Percentiles rank a stretch among this genome's conserved stretches.
Conservation (phyloP, 2,113 vertebrate species). For the Marmota monax region DNA sequence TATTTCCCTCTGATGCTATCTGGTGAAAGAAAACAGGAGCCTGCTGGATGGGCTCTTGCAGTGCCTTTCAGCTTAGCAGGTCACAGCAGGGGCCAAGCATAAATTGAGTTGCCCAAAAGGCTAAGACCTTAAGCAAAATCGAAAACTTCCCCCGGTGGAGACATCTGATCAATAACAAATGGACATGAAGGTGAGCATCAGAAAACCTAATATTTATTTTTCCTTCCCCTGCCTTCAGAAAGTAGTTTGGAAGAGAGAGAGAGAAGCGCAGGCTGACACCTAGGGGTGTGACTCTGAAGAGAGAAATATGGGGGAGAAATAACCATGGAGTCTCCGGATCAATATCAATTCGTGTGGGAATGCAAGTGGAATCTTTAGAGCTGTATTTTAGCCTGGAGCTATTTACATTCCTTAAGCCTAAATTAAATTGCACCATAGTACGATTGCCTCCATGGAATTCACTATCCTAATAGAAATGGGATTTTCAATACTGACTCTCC, state of each 20-base stretch:
- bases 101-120: conserved; percentile 24
- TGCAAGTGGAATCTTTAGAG: not conserved
- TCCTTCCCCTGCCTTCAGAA: not conserved
- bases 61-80: conserved; percentile 67
- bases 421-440: not conserved
- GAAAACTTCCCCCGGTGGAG: conserved; percentile 42
- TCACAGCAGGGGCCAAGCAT: conserved; percentile 52
- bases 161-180: not conserved
- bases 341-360: not conserved
- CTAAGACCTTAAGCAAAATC: conserved; percentile 52
- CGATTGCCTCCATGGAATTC: not conserved
- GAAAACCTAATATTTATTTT: not conserved
- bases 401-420: conserved; percentile 11
- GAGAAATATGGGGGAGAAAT: not conserved
- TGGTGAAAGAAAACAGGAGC: conserved; percentile 77
- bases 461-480: not conserved
- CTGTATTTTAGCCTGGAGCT: conserved; percentile 24
- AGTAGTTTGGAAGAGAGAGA: not conserved
- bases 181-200: not conserved
- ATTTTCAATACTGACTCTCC: not conserved
- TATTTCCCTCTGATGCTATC: conserved; percentile 85
- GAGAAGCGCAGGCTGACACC: conserved; percentile 31
- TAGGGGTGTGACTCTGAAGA: not conserved
- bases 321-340: not conserved
- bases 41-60: conserved; percentile 32